Conservation (phyloP, 1,140 invertebrate genomes). For the Hycleus cichorii region DNA sequence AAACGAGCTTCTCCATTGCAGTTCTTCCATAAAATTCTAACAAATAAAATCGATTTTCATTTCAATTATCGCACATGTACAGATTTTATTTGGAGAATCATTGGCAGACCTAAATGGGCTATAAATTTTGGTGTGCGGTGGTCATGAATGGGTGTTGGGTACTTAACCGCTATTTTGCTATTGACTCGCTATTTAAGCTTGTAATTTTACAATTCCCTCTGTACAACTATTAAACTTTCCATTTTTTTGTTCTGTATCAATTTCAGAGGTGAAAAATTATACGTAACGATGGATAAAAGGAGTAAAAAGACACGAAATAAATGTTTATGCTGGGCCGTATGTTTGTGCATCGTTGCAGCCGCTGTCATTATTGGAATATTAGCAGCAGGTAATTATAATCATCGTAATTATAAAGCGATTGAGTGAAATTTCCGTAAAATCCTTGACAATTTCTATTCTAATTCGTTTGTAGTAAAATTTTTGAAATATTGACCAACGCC, state of each 20-base stretch:
- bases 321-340: constrained; percentile 57
- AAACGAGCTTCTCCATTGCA: no score
- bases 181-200: neutral
- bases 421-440: no score
- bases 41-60: no score
- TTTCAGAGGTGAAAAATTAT: constrained; percentile 73
- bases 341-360: constrained; percentile 51
- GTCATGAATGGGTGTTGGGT: constrained; percentile 32
- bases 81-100: neutral
- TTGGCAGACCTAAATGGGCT: constrained; percentile 4
- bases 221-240: neutral
- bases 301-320: constrained; percentile 58
- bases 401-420: neutral
- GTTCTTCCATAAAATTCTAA: no score
- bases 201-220: no score
- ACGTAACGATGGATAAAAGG: constrained; percentile 72
- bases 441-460: no score
- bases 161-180: neutral
- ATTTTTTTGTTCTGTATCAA: constrained; percentile 18
- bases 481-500: neutral
- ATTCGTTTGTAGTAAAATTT: neutral
- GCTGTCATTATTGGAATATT: constrained; percentile 63
- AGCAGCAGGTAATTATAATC: constrained; percentile 53
- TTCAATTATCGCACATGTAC: neutral
- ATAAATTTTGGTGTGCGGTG: constrained; percentile 23